These are phyloP conservation scores for Hemibagrus wyckioides DNA, from an alignment of 2,113 vertebrate species.

Conservation along the genomic window DNA sequence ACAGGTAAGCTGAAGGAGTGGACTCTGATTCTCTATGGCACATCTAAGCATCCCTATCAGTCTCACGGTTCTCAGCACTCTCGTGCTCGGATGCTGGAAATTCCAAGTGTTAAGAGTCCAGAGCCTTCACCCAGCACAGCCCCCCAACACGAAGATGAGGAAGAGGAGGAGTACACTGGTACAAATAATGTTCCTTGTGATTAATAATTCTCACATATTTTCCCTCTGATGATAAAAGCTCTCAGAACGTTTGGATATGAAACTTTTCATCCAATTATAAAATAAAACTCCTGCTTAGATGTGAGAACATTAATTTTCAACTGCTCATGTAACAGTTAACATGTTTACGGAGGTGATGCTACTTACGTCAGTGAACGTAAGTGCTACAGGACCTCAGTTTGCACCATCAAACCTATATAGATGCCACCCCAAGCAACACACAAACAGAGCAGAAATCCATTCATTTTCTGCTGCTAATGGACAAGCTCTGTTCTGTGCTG, in stretches of 20 bases:
- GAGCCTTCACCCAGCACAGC: slow-evolving; percentile 65
- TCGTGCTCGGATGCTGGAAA: slow-evolving; percentile 71
- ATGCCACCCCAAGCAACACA: background rate
- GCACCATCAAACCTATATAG: background rate
- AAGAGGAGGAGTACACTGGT: slow-evolving; percentile 86
- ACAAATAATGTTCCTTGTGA: slow-evolving; percentile 36
- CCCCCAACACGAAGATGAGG: slow-evolving; percentile 70
- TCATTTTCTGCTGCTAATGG: background rate
- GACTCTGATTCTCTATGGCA: slow-evolving; percentile 86
- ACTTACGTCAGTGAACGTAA: background rate
- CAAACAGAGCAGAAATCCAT: background rate
- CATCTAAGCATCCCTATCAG: slow-evolving; percentile 77
- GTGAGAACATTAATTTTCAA: background rate
- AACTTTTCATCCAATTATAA: background rate
- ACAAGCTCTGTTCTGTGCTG: background rate
- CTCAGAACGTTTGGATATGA: background rate
- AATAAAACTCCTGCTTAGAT: background rate
- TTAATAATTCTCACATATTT: background rate
- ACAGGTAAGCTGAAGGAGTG: slow-evolving; percentile 90
- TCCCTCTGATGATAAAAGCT: background rate
- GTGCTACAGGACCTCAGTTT: background rate
- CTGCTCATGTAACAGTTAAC: background rate
- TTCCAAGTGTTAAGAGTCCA: slow-evolving; percentile 40
- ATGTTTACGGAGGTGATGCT: background rate
- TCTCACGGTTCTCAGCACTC: slow-evolving; percentile 60